Base-by-base conservation (phyloP, 2,888 invertebrate species). In the Anoplius nigerrimus region DNA sequence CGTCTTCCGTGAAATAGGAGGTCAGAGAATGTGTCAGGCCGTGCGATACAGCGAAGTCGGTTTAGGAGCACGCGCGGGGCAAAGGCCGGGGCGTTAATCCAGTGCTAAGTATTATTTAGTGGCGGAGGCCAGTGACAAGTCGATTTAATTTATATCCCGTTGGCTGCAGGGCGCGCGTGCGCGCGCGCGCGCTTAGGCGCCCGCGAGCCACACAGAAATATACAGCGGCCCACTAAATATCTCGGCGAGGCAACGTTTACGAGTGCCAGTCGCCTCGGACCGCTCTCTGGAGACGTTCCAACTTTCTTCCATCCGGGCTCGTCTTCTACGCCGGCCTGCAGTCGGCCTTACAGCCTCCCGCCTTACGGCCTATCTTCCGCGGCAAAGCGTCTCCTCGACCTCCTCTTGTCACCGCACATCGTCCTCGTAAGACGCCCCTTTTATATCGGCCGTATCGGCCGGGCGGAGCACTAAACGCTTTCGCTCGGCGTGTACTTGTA, bases 21-120 rank as follows among this genome's bases (percentile, higher is more conserved):
- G 74, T 66, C 68, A 63, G 60, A 52, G 45, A 16, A 42, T 45
- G 54, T 59, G 66, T 63, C 59, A 66, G 72, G 59, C n/a, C 34
- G 34, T 13, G 34, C 34, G 34, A 34, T 34, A 51, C 71, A n/a
- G n/a, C 69, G 61, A 61, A 61, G 61, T 61, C 27, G 34, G 11
- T 11, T n/a, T n/a, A n/a, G 57, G 34, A 43, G 43, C n/a, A 11
- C 13, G 60, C 21, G 34, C 48, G 45, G 64, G 63, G 56, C 75
- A 78, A 82, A 79, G 79, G 80, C 67, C 75, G 64, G n/a, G 62
- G 69, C 68, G 80, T 78, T 84, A 82, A 84, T 81, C 80, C 80
- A 76, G 68, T 74, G 79, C 76, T 81, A 81, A 81, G 82, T 80
- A 82, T 82, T 84, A 85, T 84, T 85, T 82, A 81, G 78, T 72